Evolutionary conservation across 1,140 invertebrate species (phyloP).

Genomic region (Saxidomus purpurata): DNA sequence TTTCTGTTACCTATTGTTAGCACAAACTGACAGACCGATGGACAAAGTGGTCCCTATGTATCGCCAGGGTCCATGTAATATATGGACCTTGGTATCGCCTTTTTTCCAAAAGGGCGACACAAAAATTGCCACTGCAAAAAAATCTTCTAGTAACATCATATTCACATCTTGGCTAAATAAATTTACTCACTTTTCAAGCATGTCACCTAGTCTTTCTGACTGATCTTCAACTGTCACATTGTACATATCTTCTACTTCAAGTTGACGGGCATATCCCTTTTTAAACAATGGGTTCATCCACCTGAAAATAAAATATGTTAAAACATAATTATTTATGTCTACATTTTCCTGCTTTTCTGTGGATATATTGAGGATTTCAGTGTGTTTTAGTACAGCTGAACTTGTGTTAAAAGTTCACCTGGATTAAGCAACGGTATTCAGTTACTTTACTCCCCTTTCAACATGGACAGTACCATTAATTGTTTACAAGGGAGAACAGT

Average conservation of each 20-base stretch:
- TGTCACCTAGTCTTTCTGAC: slow-evolving; percentile 78
- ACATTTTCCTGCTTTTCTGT: not conserved
- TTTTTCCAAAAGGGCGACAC: too few relatives aligned
- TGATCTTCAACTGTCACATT: slow-evolving; percentile 81
- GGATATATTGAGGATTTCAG: not conserved
- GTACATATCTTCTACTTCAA: slow-evolving; percentile 83
- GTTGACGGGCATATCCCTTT: slow-evolving; percentile 78
- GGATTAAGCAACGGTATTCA: not conserved
- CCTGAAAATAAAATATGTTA: slow-evolving; percentile 70
- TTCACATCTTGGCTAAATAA: too few relatives aligned
- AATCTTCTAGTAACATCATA: too few relatives aligned
- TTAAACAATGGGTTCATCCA: slow-evolving; percentile 84
- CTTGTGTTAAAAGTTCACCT: not conserved
- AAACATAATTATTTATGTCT: slow-evolving; percentile 5
- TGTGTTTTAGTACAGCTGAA: not conserved
- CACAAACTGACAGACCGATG: too few relatives aligned
- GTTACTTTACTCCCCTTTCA: not conserved
- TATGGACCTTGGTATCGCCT: too few relatives aligned
- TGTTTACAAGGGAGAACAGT: not conserved
- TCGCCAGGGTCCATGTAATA: too few relatives aligned
- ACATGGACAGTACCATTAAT: not conserved
- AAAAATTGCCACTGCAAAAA: too few relatives aligned
- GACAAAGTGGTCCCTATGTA: too few relatives aligned
- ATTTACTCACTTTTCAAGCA: slow-evolving; percentile 79
- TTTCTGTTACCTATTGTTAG: too few relatives aligned